These are phyloP conservation scores for Butorides virescens DNA, from an alignment of 2,113 vertebrate genomes.

Conservation along the genomic window DNA sequence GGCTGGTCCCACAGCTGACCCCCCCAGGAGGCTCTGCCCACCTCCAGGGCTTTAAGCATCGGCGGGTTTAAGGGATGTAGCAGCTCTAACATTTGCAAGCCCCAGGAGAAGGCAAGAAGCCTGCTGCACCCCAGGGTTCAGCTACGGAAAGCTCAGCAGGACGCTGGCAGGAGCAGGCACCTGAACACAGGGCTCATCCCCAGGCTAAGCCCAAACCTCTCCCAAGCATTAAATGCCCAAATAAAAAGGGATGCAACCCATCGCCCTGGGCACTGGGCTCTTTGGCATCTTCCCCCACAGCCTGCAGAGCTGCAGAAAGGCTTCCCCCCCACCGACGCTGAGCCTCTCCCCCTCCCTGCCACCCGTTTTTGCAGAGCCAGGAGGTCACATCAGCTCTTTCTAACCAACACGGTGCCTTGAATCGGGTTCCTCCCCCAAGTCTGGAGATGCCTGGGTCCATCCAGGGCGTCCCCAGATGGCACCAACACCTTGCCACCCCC, in stretches of 20 bases:
- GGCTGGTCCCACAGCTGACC: not conserved
- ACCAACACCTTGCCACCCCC: not conserved
- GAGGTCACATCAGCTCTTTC: not conserved
- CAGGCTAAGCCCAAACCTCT: not conserved
- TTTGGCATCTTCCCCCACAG: not conserved
- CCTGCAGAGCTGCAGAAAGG: not conserved
- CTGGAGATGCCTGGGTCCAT: not conserved
- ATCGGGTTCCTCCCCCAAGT: rapidly evolving
- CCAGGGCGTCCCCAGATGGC: rapidly evolving
- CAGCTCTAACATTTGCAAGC: not conserved
- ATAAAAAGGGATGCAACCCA: not conserved
- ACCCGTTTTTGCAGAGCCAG: not conserved
- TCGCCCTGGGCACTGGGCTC: not conserved
- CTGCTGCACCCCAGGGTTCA: not conserved
- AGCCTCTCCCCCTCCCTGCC: not conserved
- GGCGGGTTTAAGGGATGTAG: rapidly evolving
- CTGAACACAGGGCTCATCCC: not conserved
- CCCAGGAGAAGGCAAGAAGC: too few species aligned
- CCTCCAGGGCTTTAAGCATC: not conserved
- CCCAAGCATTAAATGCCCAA: not conserved
- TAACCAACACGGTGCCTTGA: too few species aligned
- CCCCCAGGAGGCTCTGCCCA: not conserved
- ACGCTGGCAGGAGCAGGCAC: not conserved
- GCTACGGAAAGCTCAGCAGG: not conserved
- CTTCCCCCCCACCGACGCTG: not conserved